Percentiles rank a stretch among this genome's conserved stretches.
Conservation (phyloP, 2,113 vertebrate genomes). For the Callipepla squamata region DNA sequence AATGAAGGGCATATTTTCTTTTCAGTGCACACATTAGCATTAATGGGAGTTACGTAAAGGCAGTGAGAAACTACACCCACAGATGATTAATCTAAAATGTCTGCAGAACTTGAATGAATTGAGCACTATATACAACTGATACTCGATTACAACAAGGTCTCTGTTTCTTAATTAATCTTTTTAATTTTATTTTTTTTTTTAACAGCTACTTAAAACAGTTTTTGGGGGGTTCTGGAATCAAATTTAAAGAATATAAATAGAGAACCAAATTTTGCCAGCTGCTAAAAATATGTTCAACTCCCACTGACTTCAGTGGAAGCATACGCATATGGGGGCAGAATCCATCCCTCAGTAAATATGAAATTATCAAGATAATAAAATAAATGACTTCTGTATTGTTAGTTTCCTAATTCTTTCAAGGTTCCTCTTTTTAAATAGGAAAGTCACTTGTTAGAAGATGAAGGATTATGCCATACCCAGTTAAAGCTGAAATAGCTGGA, state of each 20-base stretch:
- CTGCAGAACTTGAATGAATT: conserved; percentile 47
- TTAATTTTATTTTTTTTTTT: neutral
- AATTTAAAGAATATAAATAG: conserved; percentile 35
- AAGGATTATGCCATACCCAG: conserved; percentile 25
- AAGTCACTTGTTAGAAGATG: conserved; percentile 19
- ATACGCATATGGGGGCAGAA: conserved; percentile 48
- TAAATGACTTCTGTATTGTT: neutral
- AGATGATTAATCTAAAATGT: conserved; percentile 21
- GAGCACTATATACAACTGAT: neutral
- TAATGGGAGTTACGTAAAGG: conserved; percentile 33
- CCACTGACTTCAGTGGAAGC: conserved; percentile 28
- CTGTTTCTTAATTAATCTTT: neutral
- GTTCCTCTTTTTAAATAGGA: neutral
- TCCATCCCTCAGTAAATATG: conserved; percentile 10
- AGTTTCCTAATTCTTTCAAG: conserved; percentile 3
- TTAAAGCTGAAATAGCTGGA: conserved; percentile 51
- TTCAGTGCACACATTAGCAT: conserved; percentile 27
- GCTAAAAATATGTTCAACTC: conserved; percentile 51
- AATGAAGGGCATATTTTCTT: conserved; percentile 34
- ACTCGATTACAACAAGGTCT: conserved; percentile 13
- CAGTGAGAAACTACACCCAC: neutral
- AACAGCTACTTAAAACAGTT: conserved; percentile 26
- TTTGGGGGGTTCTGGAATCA: conserved; percentile 28
- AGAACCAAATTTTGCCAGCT: conserved; percentile 33
- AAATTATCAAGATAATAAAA: conserved; percentile 27